Conservation (phyloP, 2,113 vertebrate genomes). For the Choloepus hoffmanni region DNA sequence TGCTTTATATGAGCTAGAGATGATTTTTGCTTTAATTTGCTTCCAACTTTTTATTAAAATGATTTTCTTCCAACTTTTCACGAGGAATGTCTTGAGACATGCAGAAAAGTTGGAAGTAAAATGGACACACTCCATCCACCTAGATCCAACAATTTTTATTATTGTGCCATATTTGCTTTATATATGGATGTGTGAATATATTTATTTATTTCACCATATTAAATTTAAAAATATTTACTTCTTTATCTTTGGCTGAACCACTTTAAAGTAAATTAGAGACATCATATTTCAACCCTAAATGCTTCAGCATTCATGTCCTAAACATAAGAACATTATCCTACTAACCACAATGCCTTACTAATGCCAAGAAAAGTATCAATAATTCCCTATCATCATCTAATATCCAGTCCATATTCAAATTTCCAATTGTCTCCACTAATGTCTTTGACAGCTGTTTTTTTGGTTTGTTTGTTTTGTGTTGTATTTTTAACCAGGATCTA, state of each 20-base stretch:
- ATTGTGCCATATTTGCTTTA: neutral
- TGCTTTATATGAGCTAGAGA: neutral
- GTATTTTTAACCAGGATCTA: neutral
- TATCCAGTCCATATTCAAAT: neutral
- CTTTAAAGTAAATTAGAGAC: conserved; percentile 14
- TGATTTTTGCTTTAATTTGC: neutral
- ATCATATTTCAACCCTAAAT: neutral
- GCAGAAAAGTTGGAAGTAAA: neutral
- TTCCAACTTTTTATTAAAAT: neutral
- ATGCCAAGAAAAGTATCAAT: neutral
- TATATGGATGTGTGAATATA: neutral
- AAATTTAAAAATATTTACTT: neutral
- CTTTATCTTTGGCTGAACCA: neutral
- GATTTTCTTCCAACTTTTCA: neutral
- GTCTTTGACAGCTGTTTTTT: neutral
- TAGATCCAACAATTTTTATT: neutral
- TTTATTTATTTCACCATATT: neutral
- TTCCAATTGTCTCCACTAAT: neutral
- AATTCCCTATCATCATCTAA: neutral
- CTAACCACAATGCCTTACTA: neutral
- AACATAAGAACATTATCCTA: neutral
- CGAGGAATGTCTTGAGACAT: neutral
- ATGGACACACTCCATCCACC: neutral
- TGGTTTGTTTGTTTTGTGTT: neutral
- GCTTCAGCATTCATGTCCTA: neutral